Evolutionary conservation across 1,140 invertebrate species (phyloP), one percentile per base, ranked within the genome.

Genomic region (Anastatus disparis): DNA sequence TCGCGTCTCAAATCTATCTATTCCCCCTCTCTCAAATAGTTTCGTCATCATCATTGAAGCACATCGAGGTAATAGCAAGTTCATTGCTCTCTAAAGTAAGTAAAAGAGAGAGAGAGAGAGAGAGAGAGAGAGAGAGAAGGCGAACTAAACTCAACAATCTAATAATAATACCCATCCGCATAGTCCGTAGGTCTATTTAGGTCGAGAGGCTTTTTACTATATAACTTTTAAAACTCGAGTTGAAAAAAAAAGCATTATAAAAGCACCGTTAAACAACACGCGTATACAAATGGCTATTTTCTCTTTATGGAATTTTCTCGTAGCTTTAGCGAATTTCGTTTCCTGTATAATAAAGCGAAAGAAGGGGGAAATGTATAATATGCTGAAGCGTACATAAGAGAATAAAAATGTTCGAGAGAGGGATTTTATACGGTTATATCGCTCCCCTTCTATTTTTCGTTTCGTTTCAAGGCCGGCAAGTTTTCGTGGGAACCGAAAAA

Each of bases 401-500:
- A 8, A 20, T 46, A 20, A 46, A 20, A n/a, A n/a, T n/a, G n/a
- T n/a, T n/a, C n/a, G n/a, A n/a, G n/a, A n/a, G n/a, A n/a, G n/a
- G n/a, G n/a, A n/a, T n/a, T n/a, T n/a, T n/a, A n/a, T n/a, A n/a
- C n/a, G n/a, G n/a, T n/a, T n/a, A n/a, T n/a, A n/a, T n/a, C 4
- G 20, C 2, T 9, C 2, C 7, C 22, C 3, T 10, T 29, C 50
- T 10, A 61, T 62, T 38, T 38, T 42, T 65, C 72, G 75, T 17
- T 40, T n/a, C n/a, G 62, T 40, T 62, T 62, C 77, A 79, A 81
- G 78, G 78, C 75, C 76, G 74, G 44, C 74, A 61, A 69, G 72
- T 80, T 77, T 77, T 72, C 75, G 76, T 79, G 76, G 75, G 77
- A 81, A 79, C 61, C 64, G 40, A 27, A 15, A 15, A 2, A 12